Evolutionary conservation across 2,113 vertebrate species (phyloP), one percentile per base, ranked within the genome.

Genomic region (Lampris incognitus): DNA sequence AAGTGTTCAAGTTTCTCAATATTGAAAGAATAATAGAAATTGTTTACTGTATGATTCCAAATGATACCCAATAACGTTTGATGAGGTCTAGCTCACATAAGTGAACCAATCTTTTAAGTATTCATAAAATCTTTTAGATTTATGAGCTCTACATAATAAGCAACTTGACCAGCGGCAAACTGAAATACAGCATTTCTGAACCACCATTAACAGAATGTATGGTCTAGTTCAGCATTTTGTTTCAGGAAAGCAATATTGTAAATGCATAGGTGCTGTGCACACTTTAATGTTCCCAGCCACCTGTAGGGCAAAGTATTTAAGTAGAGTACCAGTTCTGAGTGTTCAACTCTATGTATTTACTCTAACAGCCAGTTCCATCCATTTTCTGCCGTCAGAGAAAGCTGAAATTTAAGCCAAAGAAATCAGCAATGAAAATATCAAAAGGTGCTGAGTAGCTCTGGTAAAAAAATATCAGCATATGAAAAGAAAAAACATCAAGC

Each of bases 381-480:
- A 52, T 66, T 44, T 41, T 75, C 69, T 59, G 39, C 71, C 37
- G 40, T 38, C 38, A 60, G 66, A 81, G 66, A 75, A 67, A 2
- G 55, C 57, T 44, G 24, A 72, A 71, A 66, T 64, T 51, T 41
- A 74, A 71, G 52, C 54, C 4, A 74, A 86, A 81, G 55, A 48
- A 76, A 71, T 76, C 64, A 70, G 66, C 68, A 78, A 79, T 67
- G 57, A 9, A 79, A 79, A 75, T 84, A 74, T 61, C 52, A 79
- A 86, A 72, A 70, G 60, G 59, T 61, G 37, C 77, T 67, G 11
- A 7, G 77, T 9, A 82, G 54, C 74, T 60, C 76, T 57, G n/a
- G 37, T 81, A 82, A 69, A 79, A 60, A 83, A 85, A 90, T 80
- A 77, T 72, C 74, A 84, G 76, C 83, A 82, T 69, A 38, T 70